Base-by-base conservation (phyloP, 53 echinoderm and acorn worm species). In the Patiria pectinifera region DNA sequence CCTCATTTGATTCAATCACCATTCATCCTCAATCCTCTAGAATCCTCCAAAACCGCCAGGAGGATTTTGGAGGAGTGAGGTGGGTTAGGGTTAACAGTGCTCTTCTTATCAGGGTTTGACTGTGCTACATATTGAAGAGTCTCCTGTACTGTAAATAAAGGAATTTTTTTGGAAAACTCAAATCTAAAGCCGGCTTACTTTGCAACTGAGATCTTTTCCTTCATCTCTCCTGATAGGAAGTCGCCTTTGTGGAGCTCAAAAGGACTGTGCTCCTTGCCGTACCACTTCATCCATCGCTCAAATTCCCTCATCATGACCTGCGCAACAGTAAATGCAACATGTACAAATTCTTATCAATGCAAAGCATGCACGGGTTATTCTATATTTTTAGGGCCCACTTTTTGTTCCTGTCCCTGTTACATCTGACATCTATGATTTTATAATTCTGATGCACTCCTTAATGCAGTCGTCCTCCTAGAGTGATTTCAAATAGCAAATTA, bases 201-300 rank as follows among this genome's bases (percentile, higher is more conserved):
- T 11, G 99, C 93, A 74, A 86, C 79, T 44, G 95, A 92, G 48
- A 99, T 96, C 79, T 97, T 96, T 16, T 99, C 96, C 81, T 91
- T 94, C 95, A 99, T 95, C 63, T 92, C 93, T 21, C 89, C 92
- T 6, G 94, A 93, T 2, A 99, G 93, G 81, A 99, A 99, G 92
- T 99, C 97, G 8, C 99, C 99, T 62, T 94, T 97, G 63, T 94
- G 95, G 2, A 99, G 84, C 22, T 89, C 85, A 61, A 84, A 99
- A 0, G 93, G 95, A 86, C 99, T 99, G 94, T 95, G 96, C 80
- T 97, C 99, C 82, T 99, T 99, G 48, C 99, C 99, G 61, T 99
- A 99, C 99, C 99, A 99, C 46, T 93, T 92, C 99, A 99, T 99
- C 99, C 99, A 99, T 0, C 95, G 94, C 58, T 92, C 91, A 84